These are phyloP conservation scores for Invenusta paracnida DNA, from an alignment of 2,888 invertebrate species.

Conservation along the genomic window DNA sequence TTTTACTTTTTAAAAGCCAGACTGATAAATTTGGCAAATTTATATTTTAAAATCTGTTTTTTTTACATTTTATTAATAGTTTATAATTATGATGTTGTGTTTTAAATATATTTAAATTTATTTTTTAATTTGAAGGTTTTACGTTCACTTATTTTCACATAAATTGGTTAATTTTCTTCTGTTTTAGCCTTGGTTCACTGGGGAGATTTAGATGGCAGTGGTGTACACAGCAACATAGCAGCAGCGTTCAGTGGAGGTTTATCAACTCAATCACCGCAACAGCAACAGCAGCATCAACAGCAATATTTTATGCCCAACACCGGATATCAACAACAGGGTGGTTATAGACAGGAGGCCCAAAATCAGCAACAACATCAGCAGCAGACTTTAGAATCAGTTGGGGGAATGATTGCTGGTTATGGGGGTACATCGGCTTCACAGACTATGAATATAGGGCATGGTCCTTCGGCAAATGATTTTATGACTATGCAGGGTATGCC, in stretches of 20 bases:
- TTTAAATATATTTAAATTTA: too few species aligned
- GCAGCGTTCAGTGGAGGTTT: background rate
- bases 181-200: background rate
- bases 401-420: background rate
- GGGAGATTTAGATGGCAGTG: background rate
- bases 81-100: too few species aligned
- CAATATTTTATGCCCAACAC: background rate
- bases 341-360: background rate
- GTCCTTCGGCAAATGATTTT: background rate
- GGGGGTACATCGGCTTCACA: background rate
- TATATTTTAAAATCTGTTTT: too few species aligned
- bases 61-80: too few species aligned
- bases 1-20: too few species aligned
- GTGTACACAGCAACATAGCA: background rate
- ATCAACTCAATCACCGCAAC: background rate
- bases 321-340: background rate
- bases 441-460: background rate
- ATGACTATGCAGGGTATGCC: background rate
- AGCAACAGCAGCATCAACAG: background rate
- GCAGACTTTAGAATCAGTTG: background rate
- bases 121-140: too few species aligned
- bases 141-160: too few species aligned
- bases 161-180: too few species aligned
- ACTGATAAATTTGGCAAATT: too few species aligned
- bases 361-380: background rate